phyloP scores from a whole-genome alignment of 2,113 vertebrate species.

The Hemiscyllium ocellatum region DNA sequence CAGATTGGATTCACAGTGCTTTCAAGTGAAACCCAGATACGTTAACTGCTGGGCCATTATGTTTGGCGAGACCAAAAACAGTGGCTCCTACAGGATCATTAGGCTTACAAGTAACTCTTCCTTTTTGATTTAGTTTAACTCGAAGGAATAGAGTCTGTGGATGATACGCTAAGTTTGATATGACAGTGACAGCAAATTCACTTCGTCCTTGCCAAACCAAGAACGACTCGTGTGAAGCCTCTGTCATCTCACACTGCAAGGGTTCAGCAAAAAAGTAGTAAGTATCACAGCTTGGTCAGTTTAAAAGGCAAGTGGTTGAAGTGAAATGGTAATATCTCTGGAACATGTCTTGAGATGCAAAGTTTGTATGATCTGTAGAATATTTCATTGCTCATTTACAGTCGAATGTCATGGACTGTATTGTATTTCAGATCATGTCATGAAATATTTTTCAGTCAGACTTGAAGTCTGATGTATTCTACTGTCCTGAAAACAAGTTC shows the following conservation, averaged over 20 bases:
- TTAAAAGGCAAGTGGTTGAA: background rate
- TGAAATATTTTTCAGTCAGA: background rate
- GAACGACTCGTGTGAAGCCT: background rate
- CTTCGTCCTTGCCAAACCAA: background rate
- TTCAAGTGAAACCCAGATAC: background rate
- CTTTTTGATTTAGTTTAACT: background rate
- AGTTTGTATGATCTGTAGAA: background rate
- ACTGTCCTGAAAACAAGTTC: background rate
- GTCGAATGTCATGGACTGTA: no score
- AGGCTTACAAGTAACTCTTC: background rate
- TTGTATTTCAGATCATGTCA: background rate
- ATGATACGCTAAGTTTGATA: background rate
- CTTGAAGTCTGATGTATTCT: background rate
- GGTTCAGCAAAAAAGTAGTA: background rate
- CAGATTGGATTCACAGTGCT: background rate
- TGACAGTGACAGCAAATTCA: background rate
- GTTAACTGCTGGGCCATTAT: background rate
- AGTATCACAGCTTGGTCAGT: background rate
- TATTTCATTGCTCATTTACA: background rate
- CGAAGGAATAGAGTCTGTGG: conserved; percentile 33
- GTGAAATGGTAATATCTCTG: background rate
- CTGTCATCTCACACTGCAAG: background rate
- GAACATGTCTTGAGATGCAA: background rate
- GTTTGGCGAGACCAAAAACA: background rate
- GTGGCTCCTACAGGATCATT: background rate